Percentiles rank a stretch among this genome's conserved stretches.
phyloP scores from a whole-genome alignment of 2,888 invertebrate genomes.

The Drosophila cracens region DNA sequence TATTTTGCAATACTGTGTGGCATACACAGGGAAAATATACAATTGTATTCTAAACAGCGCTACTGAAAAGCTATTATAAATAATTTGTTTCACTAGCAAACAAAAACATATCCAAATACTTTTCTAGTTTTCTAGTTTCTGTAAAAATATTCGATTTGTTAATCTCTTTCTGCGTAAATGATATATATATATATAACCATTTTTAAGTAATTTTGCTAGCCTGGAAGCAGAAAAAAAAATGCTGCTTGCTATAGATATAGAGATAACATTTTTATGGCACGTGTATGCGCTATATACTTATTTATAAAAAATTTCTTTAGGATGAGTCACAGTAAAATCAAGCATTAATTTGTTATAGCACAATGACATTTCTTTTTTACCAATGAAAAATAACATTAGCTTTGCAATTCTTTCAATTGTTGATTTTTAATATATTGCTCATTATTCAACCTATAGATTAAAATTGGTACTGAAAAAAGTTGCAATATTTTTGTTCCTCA shows the following conservation, averaged over 20 bases:
- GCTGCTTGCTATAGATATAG: not conserved
- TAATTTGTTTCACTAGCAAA: slow-evolving; percentile 1
- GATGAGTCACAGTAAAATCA: slow-evolving; percentile 17
- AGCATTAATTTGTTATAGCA: not conserved
- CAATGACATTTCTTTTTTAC: not conserved
- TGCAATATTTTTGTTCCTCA: not conserved
- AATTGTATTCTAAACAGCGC: not conserved
- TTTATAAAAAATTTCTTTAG: not conserved
- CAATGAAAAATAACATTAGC: not conserved
- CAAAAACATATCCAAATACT: not conserved
- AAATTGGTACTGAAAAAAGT: not conserved
- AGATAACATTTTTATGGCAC: not conserved
- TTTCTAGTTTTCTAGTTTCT: not conserved
- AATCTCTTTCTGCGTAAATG: not conserved
- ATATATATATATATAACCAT: not conserved
- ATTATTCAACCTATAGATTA: not conserved
- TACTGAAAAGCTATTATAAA: not conserved
- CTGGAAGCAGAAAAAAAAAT: not conserved
- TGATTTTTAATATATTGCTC: not conserved
- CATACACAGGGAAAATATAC: not conserved
- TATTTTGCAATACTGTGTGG: not conserved
- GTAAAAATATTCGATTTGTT: not conserved
- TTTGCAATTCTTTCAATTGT: not conserved
- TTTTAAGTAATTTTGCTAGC: not conserved
- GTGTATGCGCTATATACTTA: not conserved